Base-by-base conservation (phyloP, 2,888 invertebrate genomes). In the Choristoneura rosaceana region DNA sequence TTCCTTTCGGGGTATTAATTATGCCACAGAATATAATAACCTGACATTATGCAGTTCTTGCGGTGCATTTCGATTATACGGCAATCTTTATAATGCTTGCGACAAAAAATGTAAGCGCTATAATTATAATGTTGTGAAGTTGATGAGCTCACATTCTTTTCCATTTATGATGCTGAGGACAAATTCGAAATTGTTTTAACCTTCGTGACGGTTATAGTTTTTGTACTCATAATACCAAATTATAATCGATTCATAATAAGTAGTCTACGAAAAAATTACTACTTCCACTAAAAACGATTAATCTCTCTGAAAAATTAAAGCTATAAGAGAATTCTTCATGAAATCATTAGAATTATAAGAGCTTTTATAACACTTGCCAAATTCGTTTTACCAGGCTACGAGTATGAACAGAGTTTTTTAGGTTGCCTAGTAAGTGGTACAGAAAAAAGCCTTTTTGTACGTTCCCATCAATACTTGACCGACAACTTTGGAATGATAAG, bases 1-100 rank as follows among this genome's bases (percentile, higher is more conserved):
- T 88, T 83, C 78, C 59, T 79, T 77, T 78, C 75, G 74, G 81
- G 82, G 81, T 87, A 87, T 89, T 91, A 91, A 91, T 91, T 90
- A 88, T 80, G 82, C 80, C 79, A 77, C 76, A 78, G 82, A 78
- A 76, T 80, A 87, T 89, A 88, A 91, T 90, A 86, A 88, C 84
- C 82, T 80, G 83, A 81, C 78, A 90, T 90, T 91, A 90, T 90
- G 87, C 86, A 86, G 79, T 79, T 84, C 79, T 80, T 82, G 82
- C 76, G 80, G 76, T 82, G 86, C 90, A 88, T 84, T 83, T 83
- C 80, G 81, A 86, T 87, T 85, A 84, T 86, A 81, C 82, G 81
- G 81, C 81, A 86, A 85, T 87, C 85, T 83, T 84, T 84, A 87
- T 86, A 80, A 80, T 80, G 74, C 58, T 77, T 62, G 78, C 78